These are phyloP conservation scores for Cuniculus paca DNA, from an alignment of 2,797 vertebrate species.

Conservation along the genomic window DNA sequence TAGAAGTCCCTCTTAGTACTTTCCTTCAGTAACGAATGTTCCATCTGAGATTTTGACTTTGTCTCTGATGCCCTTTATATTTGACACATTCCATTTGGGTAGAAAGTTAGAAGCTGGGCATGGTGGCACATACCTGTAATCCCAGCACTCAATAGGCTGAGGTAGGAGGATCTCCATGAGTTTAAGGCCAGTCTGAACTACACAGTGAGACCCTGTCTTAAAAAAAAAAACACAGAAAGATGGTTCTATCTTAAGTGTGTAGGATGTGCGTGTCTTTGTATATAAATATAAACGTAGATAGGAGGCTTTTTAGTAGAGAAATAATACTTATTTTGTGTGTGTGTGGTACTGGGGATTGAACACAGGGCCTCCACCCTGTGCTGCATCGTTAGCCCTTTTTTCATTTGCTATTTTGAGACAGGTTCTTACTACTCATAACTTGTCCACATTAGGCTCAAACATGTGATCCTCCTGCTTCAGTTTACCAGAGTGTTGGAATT, in stretches of 20 bases:
- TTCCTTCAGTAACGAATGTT: background rate
- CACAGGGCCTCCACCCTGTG: too few relatives aligned
- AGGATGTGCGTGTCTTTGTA: background rate
- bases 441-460: background rate
- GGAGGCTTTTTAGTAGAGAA: background rate
- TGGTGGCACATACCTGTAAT: background rate
- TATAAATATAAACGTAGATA: background rate
- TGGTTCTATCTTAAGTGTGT: background rate
- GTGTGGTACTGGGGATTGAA: too few relatives aligned
- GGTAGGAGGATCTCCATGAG: background rate
- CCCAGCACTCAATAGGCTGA: background rate
- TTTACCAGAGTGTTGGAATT: background rate
- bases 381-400: background rate
- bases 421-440: background rate
- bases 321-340: too few relatives aligned
- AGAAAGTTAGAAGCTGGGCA: background rate
- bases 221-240: too few relatives aligned
- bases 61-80: background rate
- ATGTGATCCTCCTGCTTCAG: background rate
- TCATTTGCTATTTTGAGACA: background rate
- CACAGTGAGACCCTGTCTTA: too few relatives aligned
- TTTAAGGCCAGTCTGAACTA: background rate
- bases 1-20: background rate
- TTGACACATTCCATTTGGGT: background rate
- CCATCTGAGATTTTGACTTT: background rate